phyloP scores from a whole-genome alignment of 2,113 vertebrate genomes.

The Chunga burmeisteri region DNA sequence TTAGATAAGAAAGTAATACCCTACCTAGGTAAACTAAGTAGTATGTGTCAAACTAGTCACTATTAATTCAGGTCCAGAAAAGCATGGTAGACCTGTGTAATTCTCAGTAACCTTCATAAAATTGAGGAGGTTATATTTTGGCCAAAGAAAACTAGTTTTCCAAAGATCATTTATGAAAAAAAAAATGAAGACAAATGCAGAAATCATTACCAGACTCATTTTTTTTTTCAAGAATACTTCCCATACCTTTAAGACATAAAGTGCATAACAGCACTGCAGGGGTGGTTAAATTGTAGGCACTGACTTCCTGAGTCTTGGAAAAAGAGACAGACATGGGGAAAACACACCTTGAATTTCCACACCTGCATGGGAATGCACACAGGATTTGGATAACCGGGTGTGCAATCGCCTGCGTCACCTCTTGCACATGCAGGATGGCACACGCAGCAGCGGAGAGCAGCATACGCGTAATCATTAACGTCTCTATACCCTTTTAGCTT shows the following conservation, averaged over 20 bases:
- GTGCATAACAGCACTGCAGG: not conserved
- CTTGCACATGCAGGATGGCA: not conserved
- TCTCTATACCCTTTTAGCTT: not conserved
- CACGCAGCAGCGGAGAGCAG: accelerated
- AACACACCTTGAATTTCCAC: not conserved
- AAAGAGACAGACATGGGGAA: not conserved
- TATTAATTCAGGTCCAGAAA: slow-evolving; percentile 44
- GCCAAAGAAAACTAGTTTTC: not conserved
- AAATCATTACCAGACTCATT: not conserved
- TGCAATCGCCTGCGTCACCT: accelerated
- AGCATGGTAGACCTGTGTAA: not conserved
- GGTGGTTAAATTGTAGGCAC: not conserved
- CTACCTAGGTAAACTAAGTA: slow-evolving; percentile 67
- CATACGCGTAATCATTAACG: accelerated
- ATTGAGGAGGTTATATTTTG: not conserved
- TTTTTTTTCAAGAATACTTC: not conserved
- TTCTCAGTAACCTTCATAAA: not conserved
- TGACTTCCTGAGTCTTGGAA: not conserved
- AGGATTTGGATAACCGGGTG: not conserved
- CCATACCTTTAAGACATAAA: not conserved
- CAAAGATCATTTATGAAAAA: not conserved
- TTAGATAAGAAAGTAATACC: slow-evolving; percentile 73
- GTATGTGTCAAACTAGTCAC: slow-evolving; percentile 62
- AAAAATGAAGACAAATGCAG: not conserved
- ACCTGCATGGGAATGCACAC: accelerated